Percentiles rank a stretch among this genome's conserved stretches.
Evolutionary conservation across 2,797 vertebrate genomes (phyloP).

Genomic region (Sciurus carolinensis): DNA sequence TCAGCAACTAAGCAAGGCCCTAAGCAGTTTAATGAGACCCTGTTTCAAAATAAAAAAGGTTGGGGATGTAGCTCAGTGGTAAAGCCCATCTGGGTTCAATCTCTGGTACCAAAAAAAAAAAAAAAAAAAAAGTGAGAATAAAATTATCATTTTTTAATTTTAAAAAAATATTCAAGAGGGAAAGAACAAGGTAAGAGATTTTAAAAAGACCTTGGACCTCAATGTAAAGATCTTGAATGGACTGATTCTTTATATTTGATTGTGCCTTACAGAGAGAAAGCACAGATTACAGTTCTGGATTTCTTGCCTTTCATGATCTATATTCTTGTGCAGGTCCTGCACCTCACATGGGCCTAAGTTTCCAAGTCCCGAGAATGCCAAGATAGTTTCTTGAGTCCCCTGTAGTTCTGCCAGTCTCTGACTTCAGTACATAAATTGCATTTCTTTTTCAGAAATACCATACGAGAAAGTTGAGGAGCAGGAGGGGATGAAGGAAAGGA

Average conservation of each 20-base stretch:
- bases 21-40: too few species aligned
- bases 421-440: background rate
- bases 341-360: background rate
- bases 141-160: background rate
- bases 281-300: background rate
- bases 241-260: background rate
- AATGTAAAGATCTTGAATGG: background rate
- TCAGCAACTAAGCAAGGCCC: too few species aligned
- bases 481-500: background rate
- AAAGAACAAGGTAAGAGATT: conserved; percentile 27
- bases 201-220: background rate
- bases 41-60: too few species aligned
- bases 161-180: background rate
- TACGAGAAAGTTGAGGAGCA: background rate
- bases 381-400: background rate
- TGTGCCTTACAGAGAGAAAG: background rate
- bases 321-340: background rate
- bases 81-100: too few species aligned
- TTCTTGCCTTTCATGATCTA: background rate
- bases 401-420: background rate
- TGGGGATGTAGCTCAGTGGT: too few species aligned
- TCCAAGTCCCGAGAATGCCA: background rate
- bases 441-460: background rate
- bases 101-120: too few species aligned
- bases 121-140: background rate